A percentile compares a stretch with the other conserved stretches of the same genome.
These are phyloP conservation scores for Agrilus biguttatus DNA, from an alignment of 2,888 invertebrate genomes.

Conservation along the genomic window DNA sequence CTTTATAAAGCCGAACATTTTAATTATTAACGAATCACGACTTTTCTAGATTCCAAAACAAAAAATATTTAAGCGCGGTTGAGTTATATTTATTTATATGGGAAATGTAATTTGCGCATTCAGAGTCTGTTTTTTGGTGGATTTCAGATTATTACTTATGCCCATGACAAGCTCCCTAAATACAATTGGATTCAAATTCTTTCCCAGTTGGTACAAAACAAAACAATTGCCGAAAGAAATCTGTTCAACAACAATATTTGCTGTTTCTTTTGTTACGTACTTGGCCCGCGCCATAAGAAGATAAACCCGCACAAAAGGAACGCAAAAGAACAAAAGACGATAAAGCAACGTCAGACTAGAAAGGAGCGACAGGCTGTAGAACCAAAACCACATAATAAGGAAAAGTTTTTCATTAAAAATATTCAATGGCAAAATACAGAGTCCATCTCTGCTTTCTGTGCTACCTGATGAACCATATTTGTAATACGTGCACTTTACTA, in stretches of 20 bases:
- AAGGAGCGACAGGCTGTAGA: conserved; percentile 45
- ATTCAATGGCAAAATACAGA: conserved; percentile 65
- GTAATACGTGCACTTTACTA: conserved; percentile 48
- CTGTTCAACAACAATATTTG: conserved; percentile 33
- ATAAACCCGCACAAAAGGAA: conserved; percentile 42
- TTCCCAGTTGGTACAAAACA: conserved; percentile 56
- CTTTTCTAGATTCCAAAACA: not conserved
- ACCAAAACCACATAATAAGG: conserved; percentile 61
- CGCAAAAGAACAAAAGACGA: conserved; percentile 41
- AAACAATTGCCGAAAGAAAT: conserved; percentile 65
- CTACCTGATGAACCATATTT: conserved; percentile 46
- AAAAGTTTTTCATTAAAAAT: conserved; percentile 70
- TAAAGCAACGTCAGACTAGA: conserved; percentile 51
- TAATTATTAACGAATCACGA: not conserved
- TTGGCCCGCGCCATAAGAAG: conserved; percentile 47
- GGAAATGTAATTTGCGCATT: conserved; percentile 14
- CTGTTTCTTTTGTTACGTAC: conserved; percentile 35
- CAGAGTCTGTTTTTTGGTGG: not conserved
- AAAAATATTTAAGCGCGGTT: not conserved
- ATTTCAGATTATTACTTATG: conserved; percentile 7
- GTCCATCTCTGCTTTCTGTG: conserved; percentile 40
- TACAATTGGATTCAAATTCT: conserved; percentile 57
- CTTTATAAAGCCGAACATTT: too few relatives aligned
- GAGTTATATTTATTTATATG: conserved; percentile 7
- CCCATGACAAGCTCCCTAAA: conserved; percentile 44